These are phyloP conservation scores for Australoheros facetus DNA, from an alignment of 2,797 vertebrate genomes.

Conservation along the genomic window DNA sequence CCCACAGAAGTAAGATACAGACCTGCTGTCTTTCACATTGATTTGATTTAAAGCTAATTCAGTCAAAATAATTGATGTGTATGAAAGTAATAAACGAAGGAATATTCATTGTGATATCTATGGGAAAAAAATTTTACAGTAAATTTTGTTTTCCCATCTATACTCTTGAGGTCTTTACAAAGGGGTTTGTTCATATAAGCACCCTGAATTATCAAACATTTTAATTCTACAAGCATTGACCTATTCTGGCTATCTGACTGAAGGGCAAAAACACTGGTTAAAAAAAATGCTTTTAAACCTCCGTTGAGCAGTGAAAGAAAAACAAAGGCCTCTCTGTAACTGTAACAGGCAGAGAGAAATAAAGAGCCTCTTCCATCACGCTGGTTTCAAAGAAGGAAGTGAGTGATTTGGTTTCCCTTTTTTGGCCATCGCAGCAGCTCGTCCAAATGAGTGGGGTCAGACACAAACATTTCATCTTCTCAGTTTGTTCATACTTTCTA, in stretches of 20 bases:
- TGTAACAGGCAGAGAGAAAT: neutral
- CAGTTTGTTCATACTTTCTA: neutral
- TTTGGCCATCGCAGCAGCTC: slow-evolving; percentile 43
- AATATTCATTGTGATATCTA: no score
- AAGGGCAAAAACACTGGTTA: no score
- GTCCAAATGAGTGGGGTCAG: slow-evolving; percentile 4
- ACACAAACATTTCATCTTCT: slow-evolving; percentile 5
- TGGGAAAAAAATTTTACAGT: no score
- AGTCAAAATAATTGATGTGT: no score
- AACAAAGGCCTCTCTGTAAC: slow-evolving; percentile 3
- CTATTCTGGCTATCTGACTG: no score
- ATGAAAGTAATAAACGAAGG: no score
- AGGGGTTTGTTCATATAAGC: no score
- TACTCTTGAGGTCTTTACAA: no score
- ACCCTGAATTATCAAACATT: no score
- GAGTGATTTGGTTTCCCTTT: slow-evolving; percentile 47
- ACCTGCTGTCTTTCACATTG: neutral
- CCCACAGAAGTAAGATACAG: neutral
- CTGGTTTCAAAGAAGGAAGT: neutral
- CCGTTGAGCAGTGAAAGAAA: neutral
- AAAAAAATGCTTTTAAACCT: neutral
- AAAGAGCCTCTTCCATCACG: neutral
- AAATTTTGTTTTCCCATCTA: no score
- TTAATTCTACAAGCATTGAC: no score
- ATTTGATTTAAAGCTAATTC: neutral